Conservation (phyloP, 1,140 invertebrate species). For the Caerostris extrusa region DNA sequence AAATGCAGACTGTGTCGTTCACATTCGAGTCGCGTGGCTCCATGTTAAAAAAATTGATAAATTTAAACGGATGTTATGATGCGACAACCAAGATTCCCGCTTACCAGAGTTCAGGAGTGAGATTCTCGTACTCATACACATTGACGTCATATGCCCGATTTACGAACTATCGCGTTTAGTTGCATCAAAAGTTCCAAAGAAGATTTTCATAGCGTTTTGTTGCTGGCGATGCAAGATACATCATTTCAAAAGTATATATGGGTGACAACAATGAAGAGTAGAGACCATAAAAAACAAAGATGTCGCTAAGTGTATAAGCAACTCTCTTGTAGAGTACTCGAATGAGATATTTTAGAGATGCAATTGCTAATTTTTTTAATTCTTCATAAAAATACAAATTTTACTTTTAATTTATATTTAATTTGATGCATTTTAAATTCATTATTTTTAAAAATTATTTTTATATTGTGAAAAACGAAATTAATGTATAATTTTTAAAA, state of each 20-base stretch:
- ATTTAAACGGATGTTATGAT: constrained; percentile 7
- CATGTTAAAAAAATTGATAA: constrained; percentile 3
- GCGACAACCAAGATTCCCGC: constrained; percentile 17
- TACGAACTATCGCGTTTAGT: neutral
- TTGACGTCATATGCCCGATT: constrained; percentile 48
- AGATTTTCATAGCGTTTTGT: constrained; percentile 11
- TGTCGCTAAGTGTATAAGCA: neutral
- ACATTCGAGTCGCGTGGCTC: constrained; percentile 28
- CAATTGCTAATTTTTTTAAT: too few species aligned
- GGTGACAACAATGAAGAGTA: neutral
- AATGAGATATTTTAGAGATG: too few species aligned
- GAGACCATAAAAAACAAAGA: neutral
- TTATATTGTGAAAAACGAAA: too few species aligned
- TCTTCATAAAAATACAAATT: too few species aligned
- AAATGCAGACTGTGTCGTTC: constrained; percentile 52
- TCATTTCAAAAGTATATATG: neutral
- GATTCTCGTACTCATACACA: neutral
- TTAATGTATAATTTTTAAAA: too few species aligned
- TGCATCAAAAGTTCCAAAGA: neutral
- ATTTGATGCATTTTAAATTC: too few species aligned
- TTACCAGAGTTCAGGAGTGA: neutral
- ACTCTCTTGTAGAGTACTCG: too few species aligned
- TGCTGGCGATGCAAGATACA: neutral
- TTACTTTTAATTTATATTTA: too few species aligned
- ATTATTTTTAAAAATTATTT: too few species aligned